phyloP scores from a whole-genome alignment of 2,113 vertebrate species.

The Tetrao urogallus region DNA sequence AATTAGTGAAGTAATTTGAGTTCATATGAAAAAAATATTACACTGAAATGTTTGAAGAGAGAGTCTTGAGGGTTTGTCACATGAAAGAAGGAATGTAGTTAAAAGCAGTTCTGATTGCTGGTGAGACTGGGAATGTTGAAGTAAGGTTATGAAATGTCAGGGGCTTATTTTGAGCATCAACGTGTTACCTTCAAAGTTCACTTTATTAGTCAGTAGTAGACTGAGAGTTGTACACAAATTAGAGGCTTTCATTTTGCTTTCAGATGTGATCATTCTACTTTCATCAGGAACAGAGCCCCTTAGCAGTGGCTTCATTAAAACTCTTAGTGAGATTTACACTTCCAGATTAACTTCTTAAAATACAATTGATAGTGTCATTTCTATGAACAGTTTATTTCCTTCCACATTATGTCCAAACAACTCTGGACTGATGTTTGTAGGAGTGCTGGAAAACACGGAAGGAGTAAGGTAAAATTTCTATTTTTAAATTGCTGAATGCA shows the following conservation, averaged over 20 bases:
- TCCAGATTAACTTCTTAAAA: not conserved
- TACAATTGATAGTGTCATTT: not conserved
- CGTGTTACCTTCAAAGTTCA: not conserved
- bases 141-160: not conserved
- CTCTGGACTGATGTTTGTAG: not conserved
- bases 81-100: not conserved
- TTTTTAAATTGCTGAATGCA: not conserved
- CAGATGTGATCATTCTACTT: not conserved
- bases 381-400: not conserved
- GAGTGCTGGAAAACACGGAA: not conserved
- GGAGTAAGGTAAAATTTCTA: not conserved
- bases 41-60: not conserved
- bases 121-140: not conserved
- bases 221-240: not conserved
- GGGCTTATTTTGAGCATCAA: not conserved
- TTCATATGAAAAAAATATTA: too few species aligned
- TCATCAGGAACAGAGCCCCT: not conserved
- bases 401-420: not conserved
- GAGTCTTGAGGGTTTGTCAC: not conserved
- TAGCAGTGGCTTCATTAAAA: not conserved
- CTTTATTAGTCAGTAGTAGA: not conserved
- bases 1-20: not conserved
- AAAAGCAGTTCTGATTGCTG: not conserved
- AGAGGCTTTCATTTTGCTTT: not conserved
- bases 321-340: not conserved